phyloP scores from a whole-genome alignment of 2,113 vertebrate species.

The Saimiri boliviensis region DNA sequence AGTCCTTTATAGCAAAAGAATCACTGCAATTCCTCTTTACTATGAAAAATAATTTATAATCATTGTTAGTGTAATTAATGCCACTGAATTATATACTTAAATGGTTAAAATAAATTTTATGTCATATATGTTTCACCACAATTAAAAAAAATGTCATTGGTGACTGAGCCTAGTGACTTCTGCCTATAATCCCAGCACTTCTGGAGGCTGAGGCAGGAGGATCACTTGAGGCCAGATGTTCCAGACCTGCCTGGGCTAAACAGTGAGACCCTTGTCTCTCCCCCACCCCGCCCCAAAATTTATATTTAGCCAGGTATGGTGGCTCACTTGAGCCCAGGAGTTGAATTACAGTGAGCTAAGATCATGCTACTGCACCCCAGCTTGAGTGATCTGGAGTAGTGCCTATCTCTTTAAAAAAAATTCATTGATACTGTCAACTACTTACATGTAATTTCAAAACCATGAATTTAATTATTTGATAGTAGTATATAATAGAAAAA shows the following conservation, averaged over 20 bases:
- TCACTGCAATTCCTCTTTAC: background rate
- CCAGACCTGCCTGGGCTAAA: no score
- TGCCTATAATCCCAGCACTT: no score
- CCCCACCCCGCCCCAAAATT: no score
- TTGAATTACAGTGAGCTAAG: no score
- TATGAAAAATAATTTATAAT: slow-evolving; percentile 1
- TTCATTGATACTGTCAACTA: background rate
- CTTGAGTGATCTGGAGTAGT: no score
- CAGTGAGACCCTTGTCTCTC: no score
- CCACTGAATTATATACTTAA: background rate
- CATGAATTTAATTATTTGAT: background rate
- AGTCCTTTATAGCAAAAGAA: background rate
- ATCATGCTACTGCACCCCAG: no score
- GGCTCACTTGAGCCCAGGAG: no score
- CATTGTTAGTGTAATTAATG: background rate
- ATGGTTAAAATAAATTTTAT: background rate
- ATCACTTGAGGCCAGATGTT: no score
- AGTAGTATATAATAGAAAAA: background rate
- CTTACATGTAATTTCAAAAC: background rate
- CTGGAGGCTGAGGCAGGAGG: no score
- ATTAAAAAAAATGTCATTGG: background rate
- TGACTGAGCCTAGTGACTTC: no score
- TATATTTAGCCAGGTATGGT: no score
- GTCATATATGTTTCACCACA: background rate
- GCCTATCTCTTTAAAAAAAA: background rate